These are phyloP conservation scores for Leptopterna dolabrata DNA, from an alignment of 2,888 invertebrate genomes.

Conservation along the genomic window DNA sequence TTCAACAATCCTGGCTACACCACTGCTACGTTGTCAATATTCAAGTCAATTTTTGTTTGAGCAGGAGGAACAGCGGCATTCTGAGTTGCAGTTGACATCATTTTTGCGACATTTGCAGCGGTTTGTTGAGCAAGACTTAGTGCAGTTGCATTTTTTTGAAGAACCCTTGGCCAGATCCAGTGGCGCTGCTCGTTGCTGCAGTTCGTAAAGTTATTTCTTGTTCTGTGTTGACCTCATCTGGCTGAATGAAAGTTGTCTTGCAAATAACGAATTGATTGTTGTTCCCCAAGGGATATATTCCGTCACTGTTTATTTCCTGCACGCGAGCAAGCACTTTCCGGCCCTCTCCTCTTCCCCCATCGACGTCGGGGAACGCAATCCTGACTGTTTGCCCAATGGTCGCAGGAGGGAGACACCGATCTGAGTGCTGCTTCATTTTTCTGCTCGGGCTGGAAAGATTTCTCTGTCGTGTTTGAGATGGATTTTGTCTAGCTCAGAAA, in stretches of 20 bases:
- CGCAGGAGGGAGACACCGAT: conserved; percentile 36
- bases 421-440: conserved; percentile 49
- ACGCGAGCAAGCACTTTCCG: conserved; percentile 1
- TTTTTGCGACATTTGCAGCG: too few relatives aligned
- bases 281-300: too few relatives aligned
- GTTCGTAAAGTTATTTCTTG: neutral
- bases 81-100: too few relatives aligned
- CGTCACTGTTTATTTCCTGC: too few relatives aligned
- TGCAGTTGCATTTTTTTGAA: conserved; percentile 23
- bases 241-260: conserved; percentile 2
- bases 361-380: too few relatives aligned
- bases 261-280: conserved; percentile 28
- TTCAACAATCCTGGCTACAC: too few relatives aligned
- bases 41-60: too few relatives aligned
- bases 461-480: conserved; percentile 20
- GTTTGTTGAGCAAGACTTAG: neutral
- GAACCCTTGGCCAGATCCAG: conserved; percentile 21
- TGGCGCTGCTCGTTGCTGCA: conserved; percentile 13
- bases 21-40: too few relatives aligned
- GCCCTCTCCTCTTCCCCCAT: too few relatives aligned
- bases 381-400: conserved; percentile 16
- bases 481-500: conserved; percentile 4
- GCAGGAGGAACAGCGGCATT: too few relatives aligned
- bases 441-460: conserved; percentile 22
- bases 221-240: neutral